Percentiles rank a stretch among this genome's conserved stretches.
These are phyloP conservation scores for Misgurnus mizolepis DNA, from an alignment of 2,113 vertebrate genomes.

Conservation along the genomic window DNA sequence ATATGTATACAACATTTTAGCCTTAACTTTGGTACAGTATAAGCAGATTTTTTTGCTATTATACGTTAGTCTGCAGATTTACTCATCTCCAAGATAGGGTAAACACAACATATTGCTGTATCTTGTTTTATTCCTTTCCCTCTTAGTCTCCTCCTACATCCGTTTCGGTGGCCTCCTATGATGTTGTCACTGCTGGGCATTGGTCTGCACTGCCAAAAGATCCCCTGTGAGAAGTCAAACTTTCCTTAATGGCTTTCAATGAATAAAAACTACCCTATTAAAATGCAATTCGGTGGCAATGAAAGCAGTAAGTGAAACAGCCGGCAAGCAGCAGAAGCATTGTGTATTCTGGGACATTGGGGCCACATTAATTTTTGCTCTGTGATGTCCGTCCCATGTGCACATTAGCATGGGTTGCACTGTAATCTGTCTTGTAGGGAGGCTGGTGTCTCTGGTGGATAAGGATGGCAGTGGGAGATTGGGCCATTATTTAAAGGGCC, in stretches of 20 bases:
- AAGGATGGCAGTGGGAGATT: slow-evolving; percentile 69
- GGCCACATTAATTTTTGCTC: slow-evolving; percentile 79
- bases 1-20: not conserved
- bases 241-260: slow-evolving; percentile 79
- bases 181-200: slow-evolving; percentile 56
- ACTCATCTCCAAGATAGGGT: not conserved
- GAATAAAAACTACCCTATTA: slow-evolving; percentile 85
- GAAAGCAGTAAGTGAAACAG: slow-evolving; percentile 80
- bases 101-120: slow-evolving; percentile 15
- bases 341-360: slow-evolving; percentile 79
- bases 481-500: slow-evolving; percentile 65
- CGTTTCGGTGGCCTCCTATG: slow-evolving; percentile 45
- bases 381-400: slow-evolving; percentile 80
- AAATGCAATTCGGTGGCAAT: slow-evolving; percentile 84
- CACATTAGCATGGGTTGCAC: slow-evolving; percentile 81
- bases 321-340: slow-evolving; percentile 72
- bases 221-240: slow-evolving; percentile 78
- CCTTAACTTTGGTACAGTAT: no score
- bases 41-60: not conserved
- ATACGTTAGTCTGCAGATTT: not conserved
- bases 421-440: slow-evolving; percentile 80
- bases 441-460: slow-evolving; percentile 73
- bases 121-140: not conserved
- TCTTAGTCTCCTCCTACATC: not conserved
- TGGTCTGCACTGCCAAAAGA: slow-evolving; percentile 69